Percentiles rank a stretch among this genome's conserved stretches.
These are phyloP conservation scores for Pinctada fucata DNA, from an alignment of 2,888 invertebrate species.

Conservation along the genomic window DNA sequence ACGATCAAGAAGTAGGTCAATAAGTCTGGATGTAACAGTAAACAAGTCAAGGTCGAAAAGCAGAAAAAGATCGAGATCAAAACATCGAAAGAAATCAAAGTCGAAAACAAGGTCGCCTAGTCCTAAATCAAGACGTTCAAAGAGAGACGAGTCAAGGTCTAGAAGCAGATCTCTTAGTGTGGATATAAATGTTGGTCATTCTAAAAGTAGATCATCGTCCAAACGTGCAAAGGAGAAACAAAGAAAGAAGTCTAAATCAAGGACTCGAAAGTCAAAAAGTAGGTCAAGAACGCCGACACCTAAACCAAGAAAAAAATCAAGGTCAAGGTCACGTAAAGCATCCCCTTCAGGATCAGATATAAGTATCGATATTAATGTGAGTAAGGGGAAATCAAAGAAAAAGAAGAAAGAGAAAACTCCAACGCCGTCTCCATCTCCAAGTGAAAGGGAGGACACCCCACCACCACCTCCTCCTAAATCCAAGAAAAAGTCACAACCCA, in stretches of 20 bases:
- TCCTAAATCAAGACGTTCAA: not conserved
- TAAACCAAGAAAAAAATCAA: not conserved
- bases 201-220: not conserved
- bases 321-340: not conserved
- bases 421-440: not conserved
- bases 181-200: not conserved
- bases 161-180: conserved; percentile 7
- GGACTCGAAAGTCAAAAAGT: conserved; percentile 1
- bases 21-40: no score
- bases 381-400: not conserved
- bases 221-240: not conserved
- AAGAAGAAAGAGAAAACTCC: not conserved
- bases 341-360: not conserved
- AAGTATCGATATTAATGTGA: conserved; percentile 1
- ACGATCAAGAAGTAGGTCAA: not conserved
- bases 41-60: conserved; percentile 10
- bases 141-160: conserved; percentile 1
- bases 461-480: conserved; percentile 2
- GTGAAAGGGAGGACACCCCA: not conserved
- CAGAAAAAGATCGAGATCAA: conserved; percentile 10
- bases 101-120: not conserved
- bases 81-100: conserved; percentile 1
- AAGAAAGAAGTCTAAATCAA: not conserved
- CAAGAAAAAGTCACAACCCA: conserved; percentile 8
- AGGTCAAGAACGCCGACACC: not conserved